These are phyloP conservation scores for Acronicta psi DNA, from an alignment of 2,888 invertebrate genomes.

Conservation along the genomic window DNA sequence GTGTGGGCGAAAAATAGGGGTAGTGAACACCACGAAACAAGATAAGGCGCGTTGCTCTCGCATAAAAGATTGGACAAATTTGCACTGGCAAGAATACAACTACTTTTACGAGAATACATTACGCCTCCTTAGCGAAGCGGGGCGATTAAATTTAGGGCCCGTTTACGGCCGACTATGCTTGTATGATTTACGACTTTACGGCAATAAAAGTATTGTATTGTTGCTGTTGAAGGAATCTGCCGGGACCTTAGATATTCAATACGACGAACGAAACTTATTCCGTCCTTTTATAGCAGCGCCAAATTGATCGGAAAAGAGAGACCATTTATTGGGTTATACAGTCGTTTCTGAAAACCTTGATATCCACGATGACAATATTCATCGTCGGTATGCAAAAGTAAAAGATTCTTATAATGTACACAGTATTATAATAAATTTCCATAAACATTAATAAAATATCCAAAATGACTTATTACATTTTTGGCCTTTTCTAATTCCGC, in stretches of 20 bases:
- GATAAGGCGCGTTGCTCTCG: conserved; percentile 33
- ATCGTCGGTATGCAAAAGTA: conserved; percentile 1
- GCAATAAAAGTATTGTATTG: conserved; percentile 61
- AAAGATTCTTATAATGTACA: conserved; percentile 23
- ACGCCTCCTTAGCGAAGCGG: conserved; percentile 60
- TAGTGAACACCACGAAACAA: conserved; percentile 31
- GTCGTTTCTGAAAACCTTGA: conserved; percentile 10
- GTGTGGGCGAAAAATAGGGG: conserved; percentile 25
- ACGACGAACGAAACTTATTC: conserved; percentile 20
- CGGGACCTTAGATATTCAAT: conserved; percentile 38
- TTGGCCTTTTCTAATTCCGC: conserved; percentile 14
- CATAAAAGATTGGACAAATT: conserved; percentile 57
- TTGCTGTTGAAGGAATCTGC: conserved; percentile 56
- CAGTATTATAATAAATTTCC: conserved; percentile 1
- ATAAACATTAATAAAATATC: no score
- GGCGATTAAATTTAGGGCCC: conserved; percentile 71
- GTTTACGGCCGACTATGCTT: conserved; percentile 62
- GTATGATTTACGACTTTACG: conserved; percentile 70
- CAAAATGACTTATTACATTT: conserved; percentile 24
- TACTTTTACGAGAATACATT: conserved; percentile 66
- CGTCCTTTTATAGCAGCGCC: conserved; percentile 21
- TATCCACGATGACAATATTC: conserved; percentile 5
- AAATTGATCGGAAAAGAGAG: conserved; percentile 28
- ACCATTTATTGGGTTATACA: conserved; percentile 31
- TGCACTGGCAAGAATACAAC: conserved; percentile 61